Evolutionary conservation across 2,797 vertebrate genomes (phyloP).

Genomic region (Tympanoctomys barrerae): DNA sequence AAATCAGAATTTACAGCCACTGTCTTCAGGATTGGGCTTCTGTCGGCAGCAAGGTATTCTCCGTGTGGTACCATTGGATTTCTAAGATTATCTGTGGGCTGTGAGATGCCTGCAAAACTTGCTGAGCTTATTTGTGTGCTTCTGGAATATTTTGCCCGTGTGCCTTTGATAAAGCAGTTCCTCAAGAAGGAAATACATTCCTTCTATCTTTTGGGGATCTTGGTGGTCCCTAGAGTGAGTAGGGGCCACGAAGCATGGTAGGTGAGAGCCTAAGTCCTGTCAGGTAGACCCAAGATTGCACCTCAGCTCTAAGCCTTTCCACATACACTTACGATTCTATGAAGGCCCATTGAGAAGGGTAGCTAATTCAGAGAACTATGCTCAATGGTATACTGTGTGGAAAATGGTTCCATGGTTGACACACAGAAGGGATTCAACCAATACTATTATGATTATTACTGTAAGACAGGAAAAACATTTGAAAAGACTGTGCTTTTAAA

Average conservation of each 20-base stretch:
- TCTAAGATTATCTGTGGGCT: neutral
- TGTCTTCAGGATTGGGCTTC: conserved; percentile 31
- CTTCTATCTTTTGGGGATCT: neutral
- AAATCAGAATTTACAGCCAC: neutral
- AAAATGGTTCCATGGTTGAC: conserved; percentile 33
- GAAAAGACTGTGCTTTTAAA: neutral
- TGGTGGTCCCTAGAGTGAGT: neutral
- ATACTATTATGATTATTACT: neutral
- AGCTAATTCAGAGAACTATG: neutral
- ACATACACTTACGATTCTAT: neutral
- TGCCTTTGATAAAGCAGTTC: neutral
- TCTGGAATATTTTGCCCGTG: neutral
- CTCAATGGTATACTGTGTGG: neutral
- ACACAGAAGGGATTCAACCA: neutral
- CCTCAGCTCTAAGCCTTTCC: neutral
- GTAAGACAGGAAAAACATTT: neutral
- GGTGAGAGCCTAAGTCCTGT: neutral
- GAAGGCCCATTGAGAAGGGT: neutral
- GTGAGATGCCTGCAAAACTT: conserved; percentile 19
- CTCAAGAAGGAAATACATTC: conserved; percentile 35
- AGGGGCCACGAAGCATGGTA: neutral
- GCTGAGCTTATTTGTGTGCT: neutral
- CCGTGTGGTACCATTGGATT: neutral
- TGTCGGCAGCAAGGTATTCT: neutral
- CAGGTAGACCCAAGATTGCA: neutral